phyloP scores from a whole-genome alignment of 2,113 vertebrate genomes.

The Phalacrocorax aristotelis region DNA sequence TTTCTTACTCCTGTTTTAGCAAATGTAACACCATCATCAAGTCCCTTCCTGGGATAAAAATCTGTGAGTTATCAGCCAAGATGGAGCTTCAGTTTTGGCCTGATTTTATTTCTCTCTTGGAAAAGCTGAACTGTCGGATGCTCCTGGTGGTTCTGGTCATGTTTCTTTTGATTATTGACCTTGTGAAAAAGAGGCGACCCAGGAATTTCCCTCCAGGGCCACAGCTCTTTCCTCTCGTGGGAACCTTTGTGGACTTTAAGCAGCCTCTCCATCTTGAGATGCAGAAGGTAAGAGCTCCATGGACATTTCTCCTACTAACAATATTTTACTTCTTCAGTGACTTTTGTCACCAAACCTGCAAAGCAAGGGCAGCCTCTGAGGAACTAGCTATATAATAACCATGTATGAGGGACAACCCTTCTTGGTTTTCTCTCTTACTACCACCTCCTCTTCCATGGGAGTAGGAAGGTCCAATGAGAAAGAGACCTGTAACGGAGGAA shows the following conservation, averaged over 20 bases:
- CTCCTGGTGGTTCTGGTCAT: slow-evolving; percentile 64
- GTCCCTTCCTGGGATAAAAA: background rate
- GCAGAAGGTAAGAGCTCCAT: slow-evolving; percentile 66
- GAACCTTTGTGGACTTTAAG: slow-evolving; percentile 64
- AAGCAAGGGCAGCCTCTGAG: background rate
- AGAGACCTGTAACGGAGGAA: background rate
- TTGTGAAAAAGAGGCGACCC: slow-evolving; percentile 71
- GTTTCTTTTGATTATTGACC: slow-evolving; percentile 68
- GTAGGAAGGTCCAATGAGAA: background rate
- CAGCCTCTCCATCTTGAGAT: slow-evolving; percentile 36
- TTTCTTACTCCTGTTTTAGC: background rate
- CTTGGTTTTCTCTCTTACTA: background rate
- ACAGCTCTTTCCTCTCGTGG: slow-evolving; percentile 60
- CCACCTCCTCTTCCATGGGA: background rate
- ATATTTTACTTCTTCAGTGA: background rate
- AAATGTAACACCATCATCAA: background rate
- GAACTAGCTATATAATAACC: background rate
- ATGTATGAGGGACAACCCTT: background rate
- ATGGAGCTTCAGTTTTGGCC: slow-evolving; percentile 38
- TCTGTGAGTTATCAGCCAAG: background rate
- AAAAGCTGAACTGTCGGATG: slow-evolving; percentile 30
- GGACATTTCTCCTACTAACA: background rate
- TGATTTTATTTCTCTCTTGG: background rate
- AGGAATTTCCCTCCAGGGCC: slow-evolving; percentile 73
- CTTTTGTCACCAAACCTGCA: background rate